Evolutionary conservation across 2,888 invertebrate species (phyloP).

Genomic region (Mystacides longicornis): DNA sequence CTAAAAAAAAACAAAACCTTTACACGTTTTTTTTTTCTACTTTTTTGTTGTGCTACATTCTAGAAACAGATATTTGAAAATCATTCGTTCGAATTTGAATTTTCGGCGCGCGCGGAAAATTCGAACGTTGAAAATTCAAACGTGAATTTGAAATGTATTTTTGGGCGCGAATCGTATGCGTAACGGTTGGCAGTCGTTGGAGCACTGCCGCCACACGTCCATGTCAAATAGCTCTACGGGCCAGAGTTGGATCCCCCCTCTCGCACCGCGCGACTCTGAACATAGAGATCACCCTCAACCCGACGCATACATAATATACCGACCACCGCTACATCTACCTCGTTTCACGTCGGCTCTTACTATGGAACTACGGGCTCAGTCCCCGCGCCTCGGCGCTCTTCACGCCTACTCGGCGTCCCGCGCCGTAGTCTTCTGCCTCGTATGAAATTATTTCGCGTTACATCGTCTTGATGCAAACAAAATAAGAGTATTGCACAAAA

Average conservation of each 20-base stretch:
- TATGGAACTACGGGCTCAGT: background rate
- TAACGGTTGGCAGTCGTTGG: background rate
- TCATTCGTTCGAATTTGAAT: too few species aligned
- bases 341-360: slow-evolving; percentile 1
- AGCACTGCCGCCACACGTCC: background rate
- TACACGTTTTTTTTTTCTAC: background rate
- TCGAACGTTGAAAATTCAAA: background rate
- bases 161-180: background rate
- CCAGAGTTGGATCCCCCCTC: background rate
- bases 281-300: too few species aligned
- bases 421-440: background rate
- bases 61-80: too few species aligned
- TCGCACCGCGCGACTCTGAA: background rate
- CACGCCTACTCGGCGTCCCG: background rate
- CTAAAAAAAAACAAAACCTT: background rate
- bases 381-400: background rate
- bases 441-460: background rate
- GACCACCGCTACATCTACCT: too few species aligned
- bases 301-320: too few species aligned
- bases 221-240: background rate
- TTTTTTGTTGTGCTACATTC: background rate
- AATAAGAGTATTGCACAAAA: too few species aligned
- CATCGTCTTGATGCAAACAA: too few species aligned
- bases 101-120: slow-evolving; percentile 1
- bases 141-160: background rate